These are phyloP conservation scores for Phymastichus coffea DNA, from an alignment of 1,140 invertebrate species.

Conservation along the genomic window DNA sequence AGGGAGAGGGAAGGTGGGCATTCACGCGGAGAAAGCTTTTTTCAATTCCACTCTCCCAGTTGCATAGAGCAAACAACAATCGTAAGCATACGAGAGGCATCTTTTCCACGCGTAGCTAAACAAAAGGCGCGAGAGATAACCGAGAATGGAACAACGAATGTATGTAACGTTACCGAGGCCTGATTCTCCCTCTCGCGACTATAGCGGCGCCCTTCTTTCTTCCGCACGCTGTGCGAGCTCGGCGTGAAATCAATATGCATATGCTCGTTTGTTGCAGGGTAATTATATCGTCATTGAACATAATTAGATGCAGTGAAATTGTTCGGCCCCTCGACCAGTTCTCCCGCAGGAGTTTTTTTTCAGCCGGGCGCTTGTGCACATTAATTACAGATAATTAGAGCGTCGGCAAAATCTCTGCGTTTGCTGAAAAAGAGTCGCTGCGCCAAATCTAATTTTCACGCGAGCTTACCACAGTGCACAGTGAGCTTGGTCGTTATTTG, in stretches of 20 bases:
- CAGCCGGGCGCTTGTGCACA: no score
- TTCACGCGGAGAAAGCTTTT: background rate
- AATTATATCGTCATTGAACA: conserved; percentile 17
- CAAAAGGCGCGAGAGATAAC: no score
- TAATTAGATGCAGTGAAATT: conserved; percentile 6
- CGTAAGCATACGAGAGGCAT: background rate
- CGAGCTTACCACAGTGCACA: no score
- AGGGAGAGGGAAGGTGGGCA: background rate
- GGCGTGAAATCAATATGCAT: conserved; percentile 12
- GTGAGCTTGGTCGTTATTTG: no score
- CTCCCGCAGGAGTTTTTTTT: no score
- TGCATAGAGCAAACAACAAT: background rate
- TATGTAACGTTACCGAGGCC: background rate
- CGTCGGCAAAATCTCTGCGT: no score
- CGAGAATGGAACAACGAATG: background rate
- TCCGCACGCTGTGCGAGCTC: background rate
- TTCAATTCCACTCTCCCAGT: background rate
- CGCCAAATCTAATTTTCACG: no score
- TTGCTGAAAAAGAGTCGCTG: no score
- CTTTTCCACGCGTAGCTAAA: conserved; percentile 5
- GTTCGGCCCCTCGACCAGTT: no score
- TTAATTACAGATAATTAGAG: conserved; percentile 15
- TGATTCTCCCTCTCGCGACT: no score
- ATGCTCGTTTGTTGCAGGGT: background rate
- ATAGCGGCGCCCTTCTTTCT: background rate